Percentiles rank a stretch among this genome's conserved stretches.
Conservation (phyloP, 2,113 vertebrate genomes). For the Brachyhypopomus occidentalis region DNA sequence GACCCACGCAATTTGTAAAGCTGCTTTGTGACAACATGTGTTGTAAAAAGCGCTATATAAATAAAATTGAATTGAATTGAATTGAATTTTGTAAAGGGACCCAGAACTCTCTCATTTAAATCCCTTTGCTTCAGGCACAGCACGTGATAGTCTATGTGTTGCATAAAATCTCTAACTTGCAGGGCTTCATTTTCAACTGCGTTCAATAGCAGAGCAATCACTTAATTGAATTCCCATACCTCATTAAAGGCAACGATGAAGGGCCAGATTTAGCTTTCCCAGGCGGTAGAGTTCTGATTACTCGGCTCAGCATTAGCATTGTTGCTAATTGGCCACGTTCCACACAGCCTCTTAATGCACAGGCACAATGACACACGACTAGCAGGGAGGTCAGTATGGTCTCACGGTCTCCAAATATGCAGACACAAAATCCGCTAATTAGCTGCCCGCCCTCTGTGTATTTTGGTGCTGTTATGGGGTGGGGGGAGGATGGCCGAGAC, state of each 20-base stretch:
- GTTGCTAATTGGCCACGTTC: conserved; percentile 36
- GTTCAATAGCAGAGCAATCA: conserved; percentile 28
- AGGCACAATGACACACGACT: conserved; percentile 29
- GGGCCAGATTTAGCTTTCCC: conserved; percentile 41
- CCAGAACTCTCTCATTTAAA: neutral
- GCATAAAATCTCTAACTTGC: conserved; percentile 4
- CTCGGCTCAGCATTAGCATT: conserved; percentile 32
- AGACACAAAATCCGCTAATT: conserved; percentile 30
- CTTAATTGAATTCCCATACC: conserved; percentile 34
- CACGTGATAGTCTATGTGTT: neutral
- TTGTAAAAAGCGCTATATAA: too few species aligned
- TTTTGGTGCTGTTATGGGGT: neutral
- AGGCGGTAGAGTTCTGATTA: conserved; percentile 45
- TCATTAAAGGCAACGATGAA: conserved; percentile 47
- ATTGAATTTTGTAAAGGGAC: neutral
- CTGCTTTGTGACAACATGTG: too few species aligned
- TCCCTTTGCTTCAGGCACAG: neutral
- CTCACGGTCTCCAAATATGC: conserved; percentile 22
- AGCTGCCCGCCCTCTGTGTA: conserved; percentile 8
- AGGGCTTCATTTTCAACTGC: conserved; percentile 1
- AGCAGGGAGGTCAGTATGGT: conserved; percentile 32
- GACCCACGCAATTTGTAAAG: too few species aligned
- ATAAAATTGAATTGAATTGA: too few species aligned
- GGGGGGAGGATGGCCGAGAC: neutral
- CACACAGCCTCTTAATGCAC: neutral